Percentiles rank a stretch among this genome's conserved stretches.
Evolutionary conservation across 1,140 invertebrate species (phyloP).

Genomic region (Drosophila neocordata): DNA sequence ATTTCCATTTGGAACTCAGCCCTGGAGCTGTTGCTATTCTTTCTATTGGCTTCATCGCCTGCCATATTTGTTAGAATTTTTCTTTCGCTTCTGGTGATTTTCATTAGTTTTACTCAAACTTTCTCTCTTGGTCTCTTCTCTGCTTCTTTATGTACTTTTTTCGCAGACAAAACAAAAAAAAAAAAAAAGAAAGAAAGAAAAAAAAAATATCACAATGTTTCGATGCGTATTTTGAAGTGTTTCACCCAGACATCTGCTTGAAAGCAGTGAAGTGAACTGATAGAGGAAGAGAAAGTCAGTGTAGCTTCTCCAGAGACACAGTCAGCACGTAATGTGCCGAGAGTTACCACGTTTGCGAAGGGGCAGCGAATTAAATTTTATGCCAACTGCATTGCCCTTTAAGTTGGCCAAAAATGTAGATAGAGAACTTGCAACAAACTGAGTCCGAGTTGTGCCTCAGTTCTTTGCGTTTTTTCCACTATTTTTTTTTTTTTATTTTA

Average conservation of each 20-base stretch:
- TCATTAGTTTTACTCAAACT: not conserved
- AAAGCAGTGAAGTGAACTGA: constrained; percentile 4
- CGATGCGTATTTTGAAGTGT: constrained; percentile 47
- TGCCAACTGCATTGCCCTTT: constrained; percentile 66
- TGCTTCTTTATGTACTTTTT: not conserved
- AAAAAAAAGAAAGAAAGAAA: not conserved
- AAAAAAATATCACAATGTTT: constrained; percentile 34
- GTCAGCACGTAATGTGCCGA: constrained; percentile 41
- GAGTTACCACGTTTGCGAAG: constrained; percentile 13
- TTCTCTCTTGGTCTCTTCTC: not conserved
- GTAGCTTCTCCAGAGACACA: not conserved
- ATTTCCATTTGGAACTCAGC: not conserved
- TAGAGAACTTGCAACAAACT: not conserved
- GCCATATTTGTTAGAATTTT: constrained; percentile 12
- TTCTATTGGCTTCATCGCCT: not conserved
- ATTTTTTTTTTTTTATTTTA: not conserved
- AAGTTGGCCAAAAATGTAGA: constrained; percentile 13
- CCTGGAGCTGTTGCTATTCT: not conserved
- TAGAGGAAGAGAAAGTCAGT: not conserved
- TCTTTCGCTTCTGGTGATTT: constrained; percentile 8
- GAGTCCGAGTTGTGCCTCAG: constrained; percentile 12
- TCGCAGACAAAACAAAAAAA: not conserved
- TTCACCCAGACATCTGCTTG: constrained; percentile 26
- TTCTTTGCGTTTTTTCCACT: not conserved
- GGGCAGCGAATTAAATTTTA: constrained; percentile 69